Evolutionary conservation across 1,140 invertebrate species (phyloP), one percentile per base, ranked within the genome.

Genomic region (Euglossa dilemma): DNA sequence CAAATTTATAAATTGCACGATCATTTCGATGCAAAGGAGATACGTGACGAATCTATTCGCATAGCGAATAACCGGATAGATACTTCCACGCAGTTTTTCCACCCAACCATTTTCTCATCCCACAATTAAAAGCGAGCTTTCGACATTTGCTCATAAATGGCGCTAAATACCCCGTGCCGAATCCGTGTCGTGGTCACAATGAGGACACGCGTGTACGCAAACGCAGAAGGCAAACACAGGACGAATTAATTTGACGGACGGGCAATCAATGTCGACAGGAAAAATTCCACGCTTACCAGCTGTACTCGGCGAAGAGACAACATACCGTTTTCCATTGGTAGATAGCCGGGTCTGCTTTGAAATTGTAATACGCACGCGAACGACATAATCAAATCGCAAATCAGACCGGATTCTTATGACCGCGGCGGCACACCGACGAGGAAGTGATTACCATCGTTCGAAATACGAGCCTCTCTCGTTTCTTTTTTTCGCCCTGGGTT

Each of bases 361-460:
- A 92, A 93, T 92, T 92, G 88, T 92, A 93, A 93, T 93, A 78
- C 79, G 72, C 88, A 79, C 80, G 56, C 85, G 84, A 89, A 92
- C 91, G 90, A 91, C 90, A 92, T 92, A 92, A 94, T 93, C 89
- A 90, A 93, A 91, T 89, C 83, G 74, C 80, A 84, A 85, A 85
- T 90, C 85, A 78, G 77, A 87, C 82, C 74, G 84, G 90, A 91
- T 91, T 91, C 85, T 88, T 85, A 80, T 83, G 81, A 78, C 72
- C 61, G 74, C 75, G 75, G 75, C 79, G 52, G 84, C 80, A 74
- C 80, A 86, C 84, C 69, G 86, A 93, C 87, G 88, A 92, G 93
- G 92, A 94, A 94, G 92, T 90, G 88, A 92, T 92, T 93, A 92
- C 85, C 87, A 92, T 92, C 89, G 77, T 75, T 67, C 70, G 79